phyloP scores from a whole-genome alignment of 2,888 invertebrate species.

The Calliphora vomitoria region DNA sequence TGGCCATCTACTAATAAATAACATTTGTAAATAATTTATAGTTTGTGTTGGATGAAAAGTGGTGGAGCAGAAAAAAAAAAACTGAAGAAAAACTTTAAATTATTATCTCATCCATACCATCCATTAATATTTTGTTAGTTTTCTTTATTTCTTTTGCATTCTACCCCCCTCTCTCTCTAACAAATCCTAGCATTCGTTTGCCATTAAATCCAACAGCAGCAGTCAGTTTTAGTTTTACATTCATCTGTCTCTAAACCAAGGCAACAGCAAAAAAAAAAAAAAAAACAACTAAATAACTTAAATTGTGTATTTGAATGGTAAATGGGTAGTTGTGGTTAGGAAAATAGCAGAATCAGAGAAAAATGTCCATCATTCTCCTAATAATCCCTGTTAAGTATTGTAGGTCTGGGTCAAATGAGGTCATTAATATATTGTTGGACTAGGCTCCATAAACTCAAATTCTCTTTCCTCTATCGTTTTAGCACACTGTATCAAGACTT shows the following conservation, averaged over 20 bases:
- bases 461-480: no score
- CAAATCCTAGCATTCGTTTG: neutral
- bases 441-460: no score
- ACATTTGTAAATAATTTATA: constrained; percentile 49
- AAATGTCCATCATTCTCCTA: neutral
- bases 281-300: constrained; percentile 15
- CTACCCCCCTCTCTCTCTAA: neutral
- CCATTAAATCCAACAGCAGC: neutral
- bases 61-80: neutral
- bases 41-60: constrained; percentile 14
- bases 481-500: no score
- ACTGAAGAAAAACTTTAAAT: constrained; percentile 8
- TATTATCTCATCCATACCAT: constrained; percentile 49
- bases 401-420: no score
- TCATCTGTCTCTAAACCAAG: constrained; percentile 22
- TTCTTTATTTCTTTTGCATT: neutral
- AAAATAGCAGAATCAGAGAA: neutral
- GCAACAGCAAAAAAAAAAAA: neutral
- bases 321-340: constrained; percentile 6
- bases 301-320: constrained; percentile 4
- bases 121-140: constrained; percentile 42
- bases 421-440: no score
- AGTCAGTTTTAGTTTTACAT: constrained; percentile 28
- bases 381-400: no score
- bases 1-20: constrained; percentile 35